These are phyloP conservation scores for Rhinella marina DNA, from an alignment of 2,797 vertebrate species.

Conservation along the genomic window DNA sequence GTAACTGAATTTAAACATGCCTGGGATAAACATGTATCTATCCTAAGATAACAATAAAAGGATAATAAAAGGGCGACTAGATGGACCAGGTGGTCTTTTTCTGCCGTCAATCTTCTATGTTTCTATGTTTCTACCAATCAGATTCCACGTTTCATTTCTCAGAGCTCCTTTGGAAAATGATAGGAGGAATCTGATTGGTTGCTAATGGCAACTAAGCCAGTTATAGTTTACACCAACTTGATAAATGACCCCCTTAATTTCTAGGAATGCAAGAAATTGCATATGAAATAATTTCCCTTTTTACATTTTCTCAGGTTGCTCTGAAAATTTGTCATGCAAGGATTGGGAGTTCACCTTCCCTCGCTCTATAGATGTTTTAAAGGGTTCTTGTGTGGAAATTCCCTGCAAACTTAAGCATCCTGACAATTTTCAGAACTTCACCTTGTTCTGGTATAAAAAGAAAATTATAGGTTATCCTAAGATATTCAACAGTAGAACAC, in stretches of 20 bases:
- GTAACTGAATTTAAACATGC: too few species aligned
- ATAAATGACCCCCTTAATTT: background rate
- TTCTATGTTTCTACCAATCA: too few species aligned
- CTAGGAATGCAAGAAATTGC: background rate
- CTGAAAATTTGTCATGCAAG: background rate
- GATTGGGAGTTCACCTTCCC: background rate
- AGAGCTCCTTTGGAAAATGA: too few species aligned
- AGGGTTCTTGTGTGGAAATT: slow-evolving; percentile 5
- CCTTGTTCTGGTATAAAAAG: slow-evolving; percentile 14
- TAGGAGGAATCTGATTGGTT: too few species aligned
- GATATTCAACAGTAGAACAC: background rate
- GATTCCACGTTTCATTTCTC: too few species aligned
- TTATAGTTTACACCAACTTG: too few species aligned
- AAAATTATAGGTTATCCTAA: background rate
- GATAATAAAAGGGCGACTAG: too few species aligned
- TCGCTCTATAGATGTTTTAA: background rate
- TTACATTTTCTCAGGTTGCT: background rate
- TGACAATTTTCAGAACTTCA: background rate
- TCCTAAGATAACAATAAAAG: too few species aligned
- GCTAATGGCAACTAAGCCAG: too few species aligned
- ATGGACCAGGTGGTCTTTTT: too few species aligned
- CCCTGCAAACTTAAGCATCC: background rate
- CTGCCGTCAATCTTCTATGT: too few species aligned
- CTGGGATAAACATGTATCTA: too few species aligned
- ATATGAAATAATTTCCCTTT: background rate